These are phyloP conservation scores for Oncorhynchus mykiss DNA, from an alignment of 2,113 vertebrate genomes.

Conservation along the genomic window DNA sequence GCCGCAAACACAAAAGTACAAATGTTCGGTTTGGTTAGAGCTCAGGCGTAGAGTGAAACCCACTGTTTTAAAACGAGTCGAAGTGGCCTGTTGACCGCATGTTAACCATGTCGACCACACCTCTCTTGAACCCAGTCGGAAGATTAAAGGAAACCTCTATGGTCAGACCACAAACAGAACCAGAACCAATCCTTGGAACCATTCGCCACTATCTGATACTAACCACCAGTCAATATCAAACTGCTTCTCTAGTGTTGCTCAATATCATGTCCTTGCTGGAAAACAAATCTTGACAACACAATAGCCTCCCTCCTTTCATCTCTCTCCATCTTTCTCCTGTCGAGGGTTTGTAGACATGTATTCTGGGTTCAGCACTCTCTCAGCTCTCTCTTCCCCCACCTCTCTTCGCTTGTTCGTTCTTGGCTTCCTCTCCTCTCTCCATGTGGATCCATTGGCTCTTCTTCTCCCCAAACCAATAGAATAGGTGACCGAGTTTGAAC, in stretches of 20 bases:
- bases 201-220: conserved; percentile 27
- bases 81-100: conserved; percentile 67
- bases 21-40: conserved; percentile 34
- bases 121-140: conserved; percentile 55
- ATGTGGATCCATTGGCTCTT: conserved; percentile 10
- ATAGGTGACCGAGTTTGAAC: conserved; percentile 67
- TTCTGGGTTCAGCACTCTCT: conserved; percentile 65
- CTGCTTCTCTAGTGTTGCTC: conserved; percentile 32
- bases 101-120: conserved; percentile 61
- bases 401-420: no score
- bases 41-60: conserved; percentile 43
- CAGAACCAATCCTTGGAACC: conserved; percentile 53
- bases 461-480: conserved; percentile 52
- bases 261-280: conserved; percentile 53
- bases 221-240: neutral
- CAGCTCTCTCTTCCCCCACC: conserved; percentile 24
- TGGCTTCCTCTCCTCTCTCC: conserved; percentile 47
- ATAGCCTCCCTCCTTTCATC: conserved; percentile 19
- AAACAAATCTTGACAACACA: conserved; percentile 59
- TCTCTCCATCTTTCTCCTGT: conserved; percentile 29
- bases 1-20: conserved; percentile 48
- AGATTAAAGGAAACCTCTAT: conserved; percentile 45
- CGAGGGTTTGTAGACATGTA: conserved; percentile 70
- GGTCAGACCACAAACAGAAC: conserved; percentile 51
- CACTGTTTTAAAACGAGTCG: conserved; percentile 51